Conservation (phyloP, 1,140 invertebrate species). For the Drosophila mayri region DNA sequence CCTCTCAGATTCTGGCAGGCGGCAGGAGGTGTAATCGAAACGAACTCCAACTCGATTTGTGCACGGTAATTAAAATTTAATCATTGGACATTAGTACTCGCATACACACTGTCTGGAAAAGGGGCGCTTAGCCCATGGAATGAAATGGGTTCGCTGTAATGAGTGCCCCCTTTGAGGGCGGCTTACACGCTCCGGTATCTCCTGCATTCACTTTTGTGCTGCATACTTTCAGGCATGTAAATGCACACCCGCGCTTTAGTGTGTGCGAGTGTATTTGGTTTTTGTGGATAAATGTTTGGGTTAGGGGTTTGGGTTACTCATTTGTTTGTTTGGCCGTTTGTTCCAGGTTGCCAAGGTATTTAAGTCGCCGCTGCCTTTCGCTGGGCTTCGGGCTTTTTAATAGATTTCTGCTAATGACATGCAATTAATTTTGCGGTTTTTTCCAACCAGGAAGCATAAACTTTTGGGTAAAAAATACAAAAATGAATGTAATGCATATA, state of each 20-base stretch:
- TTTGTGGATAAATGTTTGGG: conserved; percentile 64
- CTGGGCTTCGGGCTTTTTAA: conserved; percentile 44
- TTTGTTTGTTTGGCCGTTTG: conserved; percentile 18
- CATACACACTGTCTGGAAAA: conserved; percentile 23
- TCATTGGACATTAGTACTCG: conserved; percentile 79
- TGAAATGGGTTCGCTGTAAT: conserved; percentile 9
- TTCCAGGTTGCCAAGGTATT: conserved; percentile 55
- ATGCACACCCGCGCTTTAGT: conserved; percentile 16
- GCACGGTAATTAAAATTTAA: conserved; percentile 82
- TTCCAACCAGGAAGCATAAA: conserved; percentile 45
- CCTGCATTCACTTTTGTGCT: conserved; percentile 22
- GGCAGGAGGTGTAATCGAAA: conserved; percentile 36
- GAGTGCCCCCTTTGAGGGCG: conserved; percentile 27
- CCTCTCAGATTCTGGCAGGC: conserved; percentile 3
- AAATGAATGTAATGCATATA: not conserved
- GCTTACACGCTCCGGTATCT: conserved; percentile 16
- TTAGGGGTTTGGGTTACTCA: conserved; percentile 50
- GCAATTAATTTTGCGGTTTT: conserved; percentile 71
- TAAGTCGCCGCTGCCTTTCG: conserved; percentile 32
- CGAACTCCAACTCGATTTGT: conserved; percentile 74
- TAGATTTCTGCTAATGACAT: conserved; percentile 72
- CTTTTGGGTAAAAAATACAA: not conserved
- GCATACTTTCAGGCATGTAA: conserved; percentile 59
- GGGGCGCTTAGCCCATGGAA: conserved; percentile 9
- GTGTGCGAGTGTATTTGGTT: not conserved